Conservation (phyloP, 2,797 vertebrate genomes). For the Ambastaia sidthimunki region DNA sequence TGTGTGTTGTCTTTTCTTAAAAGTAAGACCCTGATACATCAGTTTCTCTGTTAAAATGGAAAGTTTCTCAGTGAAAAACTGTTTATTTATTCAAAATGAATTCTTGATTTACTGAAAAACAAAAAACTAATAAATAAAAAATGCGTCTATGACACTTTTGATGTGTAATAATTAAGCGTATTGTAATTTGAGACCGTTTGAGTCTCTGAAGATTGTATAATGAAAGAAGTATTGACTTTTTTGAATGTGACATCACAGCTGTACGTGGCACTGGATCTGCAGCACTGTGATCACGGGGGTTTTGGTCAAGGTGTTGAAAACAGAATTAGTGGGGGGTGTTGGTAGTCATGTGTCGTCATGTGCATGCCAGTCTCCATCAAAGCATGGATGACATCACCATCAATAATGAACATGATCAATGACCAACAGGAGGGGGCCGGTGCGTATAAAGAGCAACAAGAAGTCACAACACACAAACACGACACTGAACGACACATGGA, state of each 20-base stretch:
- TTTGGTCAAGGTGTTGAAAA: conserved; percentile 78
- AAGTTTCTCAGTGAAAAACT: neutral
- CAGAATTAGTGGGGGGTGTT: conserved; percentile 69
- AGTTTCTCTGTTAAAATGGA: neutral
- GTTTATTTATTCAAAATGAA: neutral
- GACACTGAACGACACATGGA: conserved; percentile 73
- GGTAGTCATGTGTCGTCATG: conserved; percentile 76
- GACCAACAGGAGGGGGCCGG: conserved; percentile 75
- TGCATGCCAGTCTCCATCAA: conserved; percentile 79
- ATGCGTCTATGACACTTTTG: neutral
- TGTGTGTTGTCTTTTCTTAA: conserved; percentile 42
- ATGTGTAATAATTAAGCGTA: neutral
- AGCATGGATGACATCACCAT: conserved; percentile 83
- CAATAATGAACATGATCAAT: conserved; percentile 83
- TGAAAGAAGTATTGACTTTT: neutral
- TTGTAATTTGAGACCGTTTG: neutral
- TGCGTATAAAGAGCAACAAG: conserved; percentile 76
- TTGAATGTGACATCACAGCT: conserved; percentile 35
- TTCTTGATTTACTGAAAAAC: neutral
- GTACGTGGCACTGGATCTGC: conserved; percentile 67
- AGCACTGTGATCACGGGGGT: conserved; percentile 64
- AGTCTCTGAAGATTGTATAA: neutral
- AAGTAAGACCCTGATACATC: conserved; percentile 60
- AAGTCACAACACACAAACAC: conserved; percentile 57
- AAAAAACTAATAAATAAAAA: neutral